These are phyloP conservation scores for Cynopterus sphinx DNA, from an alignment of 2,797 vertebrate genomes.

Conservation along the genomic window DNA sequence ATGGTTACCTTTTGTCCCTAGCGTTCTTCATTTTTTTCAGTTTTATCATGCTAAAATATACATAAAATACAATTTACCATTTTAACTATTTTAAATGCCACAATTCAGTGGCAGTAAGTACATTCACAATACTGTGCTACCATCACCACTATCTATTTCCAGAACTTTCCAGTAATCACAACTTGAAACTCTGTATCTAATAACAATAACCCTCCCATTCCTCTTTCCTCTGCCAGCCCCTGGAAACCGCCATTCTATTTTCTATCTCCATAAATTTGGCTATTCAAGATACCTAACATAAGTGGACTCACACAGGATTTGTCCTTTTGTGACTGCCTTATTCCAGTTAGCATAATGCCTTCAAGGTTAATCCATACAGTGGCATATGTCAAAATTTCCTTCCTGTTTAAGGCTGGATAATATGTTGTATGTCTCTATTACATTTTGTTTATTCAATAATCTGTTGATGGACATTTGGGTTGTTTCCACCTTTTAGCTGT, in stretches of 20 bases:
- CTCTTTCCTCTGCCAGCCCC: neutral
- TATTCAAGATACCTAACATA: neutral
- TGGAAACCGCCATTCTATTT: neutral
- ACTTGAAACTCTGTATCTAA: neutral
- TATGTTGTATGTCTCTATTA: neutral
- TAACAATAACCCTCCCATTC: neutral
- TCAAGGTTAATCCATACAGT: neutral
- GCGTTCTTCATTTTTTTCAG: neutral
- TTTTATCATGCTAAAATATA: neutral
- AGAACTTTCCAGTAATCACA: neutral
- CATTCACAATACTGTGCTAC: neutral
- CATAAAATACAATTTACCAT: neutral
- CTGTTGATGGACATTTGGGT: neutral
- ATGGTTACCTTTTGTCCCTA: neutral
- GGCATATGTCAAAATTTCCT: neutral
- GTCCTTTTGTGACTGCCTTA: neutral
- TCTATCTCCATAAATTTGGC: neutral
- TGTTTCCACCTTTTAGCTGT: neutral
- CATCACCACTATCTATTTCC: neutral
- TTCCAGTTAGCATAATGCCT: neutral
- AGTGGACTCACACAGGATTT: neutral
- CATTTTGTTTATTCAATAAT: neutral
- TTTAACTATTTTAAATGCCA: neutral
- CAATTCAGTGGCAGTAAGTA: neutral
- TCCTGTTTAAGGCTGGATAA: neutral